A percentile compares a stretch with the other conserved stretches of the same genome.
These are phyloP conservation scores for Chlorodrepanis virens DNA, from an alignment of 2,113 vertebrate species.

Conservation along the genomic window DNA sequence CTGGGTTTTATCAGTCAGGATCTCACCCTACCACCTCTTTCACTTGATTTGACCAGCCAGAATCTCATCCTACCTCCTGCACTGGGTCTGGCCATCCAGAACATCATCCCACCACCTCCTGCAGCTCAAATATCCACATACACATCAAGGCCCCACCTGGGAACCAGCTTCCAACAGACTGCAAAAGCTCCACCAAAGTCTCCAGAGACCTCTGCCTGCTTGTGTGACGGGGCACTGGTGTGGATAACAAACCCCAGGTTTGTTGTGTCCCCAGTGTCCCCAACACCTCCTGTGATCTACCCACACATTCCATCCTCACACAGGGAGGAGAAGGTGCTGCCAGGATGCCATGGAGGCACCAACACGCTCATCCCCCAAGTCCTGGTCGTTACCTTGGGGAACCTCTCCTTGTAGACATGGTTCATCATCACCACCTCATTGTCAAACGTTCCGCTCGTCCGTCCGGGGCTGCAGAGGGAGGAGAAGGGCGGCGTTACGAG, in stretches of 20 bases:
- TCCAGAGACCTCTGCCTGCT: not conserved
- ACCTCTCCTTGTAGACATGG: conserved; percentile 95
- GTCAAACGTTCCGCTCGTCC: conserved; percentile 86
- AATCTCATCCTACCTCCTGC: not conserved
- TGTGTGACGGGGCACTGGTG: not conserved
- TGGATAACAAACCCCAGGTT: not conserved
- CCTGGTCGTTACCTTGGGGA: conserved; percentile 85
- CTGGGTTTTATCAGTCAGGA: fast-evolving
- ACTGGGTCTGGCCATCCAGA: not conserved
- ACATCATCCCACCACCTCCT: not conserved
- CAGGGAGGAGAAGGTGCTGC: not conserved
- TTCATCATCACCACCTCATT: conserved; percentile 99
- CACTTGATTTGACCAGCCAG: fast-evolving
- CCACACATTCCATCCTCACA: not conserved
- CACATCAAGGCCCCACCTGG: not conserved
- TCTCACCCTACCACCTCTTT: not conserved
- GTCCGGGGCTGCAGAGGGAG: not conserved
- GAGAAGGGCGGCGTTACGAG: not conserved
- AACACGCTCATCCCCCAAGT: fast-evolving
- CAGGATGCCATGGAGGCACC: not conserved
- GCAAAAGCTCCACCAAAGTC: not conserved
- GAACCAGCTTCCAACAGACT: not conserved
- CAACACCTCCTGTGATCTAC: not conserved
- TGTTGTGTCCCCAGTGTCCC: not conserved
- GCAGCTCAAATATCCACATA: not conserved